These are phyloP conservation scores for human DNA, from an alignment of 2,113 vertebrate species.

Conservation along the genomic window GRCh38 chr3:97587001-97587500, in stretches of 20 bases:
- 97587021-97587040: too few species aligned
- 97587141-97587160: too few species aligned
- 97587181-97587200: too few species aligned
- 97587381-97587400: neutral
- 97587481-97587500: neutral
- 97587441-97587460: neutral
- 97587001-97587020: too few species aligned
- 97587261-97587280: neutral
- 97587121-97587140: too few species aligned
- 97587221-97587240: too few species aligned
- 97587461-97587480: constrained; percentile 11
- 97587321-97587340: neutral
- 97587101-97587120: too few species aligned
- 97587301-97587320: neutral
- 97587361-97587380: neutral
- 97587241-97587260: neutral
- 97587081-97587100: too few species aligned
- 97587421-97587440: neutral
- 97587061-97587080: too few species aligned
- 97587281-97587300: neutral
- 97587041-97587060: too few species aligned
- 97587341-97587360: neutral
- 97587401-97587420: neutral
- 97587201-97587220: too few species aligned
- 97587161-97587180: too few species aligned